Percentiles rank a stretch among this genome's conserved stretches.
phyloP scores from a whole-genome alignment of 2,113 vertebrate genomes.

The Nesogale talazaci region DNA sequence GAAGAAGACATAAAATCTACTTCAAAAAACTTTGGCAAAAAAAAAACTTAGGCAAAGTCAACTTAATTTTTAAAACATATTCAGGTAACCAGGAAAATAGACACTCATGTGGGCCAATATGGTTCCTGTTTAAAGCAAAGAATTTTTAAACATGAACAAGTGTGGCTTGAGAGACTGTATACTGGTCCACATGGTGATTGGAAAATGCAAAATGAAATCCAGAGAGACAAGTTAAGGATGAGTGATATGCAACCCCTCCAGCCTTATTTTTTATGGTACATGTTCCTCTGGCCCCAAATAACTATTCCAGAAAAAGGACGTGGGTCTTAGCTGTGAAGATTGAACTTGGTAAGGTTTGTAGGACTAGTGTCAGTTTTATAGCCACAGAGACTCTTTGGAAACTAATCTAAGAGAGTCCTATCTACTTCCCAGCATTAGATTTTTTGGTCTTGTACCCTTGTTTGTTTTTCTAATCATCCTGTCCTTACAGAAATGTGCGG shows the following conservation, averaged over 20 bases:
- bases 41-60: not conserved
- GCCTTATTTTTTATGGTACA: not conserved
- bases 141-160: not conserved
- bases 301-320: not conserved
- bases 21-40: constrained; percentile 9
- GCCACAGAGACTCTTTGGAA: constrained; percentile 35
- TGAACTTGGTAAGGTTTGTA: not conserved
- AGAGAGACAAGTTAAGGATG: not conserved
- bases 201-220: constrained; percentile 21
- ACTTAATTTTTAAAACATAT: not conserved
- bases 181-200: not conserved
- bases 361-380: not conserved
- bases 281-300: not conserved
- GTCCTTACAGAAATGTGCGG: constrained; percentile 61
- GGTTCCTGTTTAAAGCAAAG: not conserved
- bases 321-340: not conserved
- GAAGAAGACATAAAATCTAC: not conserved
- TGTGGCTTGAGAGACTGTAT: not conserved
- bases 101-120: constrained; percentile 27
- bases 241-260: not conserved
- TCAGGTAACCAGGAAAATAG: not conserved
- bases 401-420: not conserved
- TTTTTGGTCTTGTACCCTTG: constrained; percentile 22
- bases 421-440: constrained; percentile 34
- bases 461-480: constrained; percentile 9